A percentile compares a stretch with the other conserved stretches of the same genome.
These are phyloP conservation scores for Ormyrus rosae DNA, from an alignment of 2,888 invertebrate genomes.

Conservation along the genomic window DNA sequence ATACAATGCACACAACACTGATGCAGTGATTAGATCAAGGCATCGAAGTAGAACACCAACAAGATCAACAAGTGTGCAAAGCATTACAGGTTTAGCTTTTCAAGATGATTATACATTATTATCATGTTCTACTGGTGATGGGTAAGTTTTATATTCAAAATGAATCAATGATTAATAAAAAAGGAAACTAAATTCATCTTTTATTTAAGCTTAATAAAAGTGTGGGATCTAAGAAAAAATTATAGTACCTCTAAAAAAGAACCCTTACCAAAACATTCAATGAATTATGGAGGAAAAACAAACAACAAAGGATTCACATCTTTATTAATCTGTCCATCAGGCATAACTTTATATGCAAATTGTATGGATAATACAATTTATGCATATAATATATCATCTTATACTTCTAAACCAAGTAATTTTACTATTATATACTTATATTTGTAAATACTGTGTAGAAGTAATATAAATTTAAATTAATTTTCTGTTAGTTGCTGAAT, in stretches of 20 bases:
- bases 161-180: slow-evolving; percentile 6
- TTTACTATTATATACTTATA: slow-evolving; percentile 19
- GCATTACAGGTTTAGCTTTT: slow-evolving; percentile 90
- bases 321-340: slow-evolving; percentile 84
- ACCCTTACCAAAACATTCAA: slow-evolving; percentile 83
- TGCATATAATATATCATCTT: slow-evolving; percentile 87
- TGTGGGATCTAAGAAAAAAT: slow-evolving; percentile 91
- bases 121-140: slow-evolving; percentile 92
- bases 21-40: slow-evolving; percentile 73
- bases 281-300: slow-evolving; percentile 86
- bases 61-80: slow-evolving; percentile 77
- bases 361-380: slow-evolving; percentile 92
- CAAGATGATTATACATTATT: slow-evolving; percentile 87
- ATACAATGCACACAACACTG: slow-evolving; percentile 76
- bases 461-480: not conserved
- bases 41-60: slow-evolving; percentile 29
- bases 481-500: slow-evolving; percentile 71
- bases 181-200: not conserved
- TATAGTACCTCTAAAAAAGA: slow-evolving; percentile 83
- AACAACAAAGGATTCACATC: slow-evolving; percentile 84
- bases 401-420: slow-evolving; percentile 80
- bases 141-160: slow-evolving; percentile 74
- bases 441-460: not conserved
- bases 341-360: slow-evolving; percentile 86
- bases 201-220: slow-evolving; percentile 81